Base-by-base conservation (phyloP, 2,797 vertebrate genomes). In the Prionace glauca region DNA sequence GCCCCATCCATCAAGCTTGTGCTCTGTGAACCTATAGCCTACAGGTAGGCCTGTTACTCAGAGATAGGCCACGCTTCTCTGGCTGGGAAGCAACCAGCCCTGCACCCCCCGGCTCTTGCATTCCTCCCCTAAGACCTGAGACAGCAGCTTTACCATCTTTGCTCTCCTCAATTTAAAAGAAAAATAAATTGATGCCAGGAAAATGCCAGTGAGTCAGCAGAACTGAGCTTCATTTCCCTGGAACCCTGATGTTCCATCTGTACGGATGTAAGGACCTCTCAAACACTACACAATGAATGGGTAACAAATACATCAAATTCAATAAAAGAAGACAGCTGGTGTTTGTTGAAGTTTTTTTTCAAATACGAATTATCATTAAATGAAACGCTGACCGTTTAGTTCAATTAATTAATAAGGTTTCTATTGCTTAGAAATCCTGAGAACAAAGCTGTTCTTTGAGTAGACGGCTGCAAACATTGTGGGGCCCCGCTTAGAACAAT, bases 241-340 rank as follows among this genome's bases (percentile, higher is more conserved):
- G 95, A 26, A 71, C 45, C 90, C n/a, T 72, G 71, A 67, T 60
- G 14, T 65, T 92, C 86, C 87, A 95, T 92, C 95, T 95, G 69
- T 90, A 56, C 36, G 41, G 62, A 95, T 90, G n/a, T 45, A 29
- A 90, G 71, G 50, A 45, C 72, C 45, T 90, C 95, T 95, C 90
- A 29, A 74, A 92, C 84, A 69, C 90, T 74, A 60, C 87, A 92
- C 84, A 95, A 81, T 74, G 45, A 32, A 65, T 32, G 32, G 60
- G 5, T 45, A 84, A 45, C 20, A 20, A 41, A 22, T 84, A 41
- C 81, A 84, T 11, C 36, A 36, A 24, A 45, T n/a, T 29, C 88
- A 29, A 65, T 65, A 65, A 91, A 91, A 62, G 56, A 91, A 65
- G 81, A 29, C 26, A 16, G 26, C 87, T 60, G 2, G 10, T n/a